Conservation (phyloP, 2,797 vertebrate genomes). For the Phaenicophaeus curvirostris region DNA sequence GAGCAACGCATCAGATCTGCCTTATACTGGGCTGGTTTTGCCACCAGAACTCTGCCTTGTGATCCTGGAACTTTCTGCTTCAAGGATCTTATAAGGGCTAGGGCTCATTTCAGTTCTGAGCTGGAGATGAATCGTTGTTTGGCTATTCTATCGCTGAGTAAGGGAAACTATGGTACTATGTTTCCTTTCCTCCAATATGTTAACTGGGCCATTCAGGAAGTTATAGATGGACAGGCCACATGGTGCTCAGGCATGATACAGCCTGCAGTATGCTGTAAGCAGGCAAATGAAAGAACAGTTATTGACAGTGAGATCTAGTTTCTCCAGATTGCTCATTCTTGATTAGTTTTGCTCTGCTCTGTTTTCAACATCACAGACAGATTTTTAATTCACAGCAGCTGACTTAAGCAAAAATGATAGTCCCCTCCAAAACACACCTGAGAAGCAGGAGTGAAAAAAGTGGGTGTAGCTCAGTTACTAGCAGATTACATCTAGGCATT, state of each 20-base stretch:
- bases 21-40: fast-evolving
- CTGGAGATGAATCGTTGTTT: fast-evolving
- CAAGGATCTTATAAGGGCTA: neutral
- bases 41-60: neutral
- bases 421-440: too few species aligned
- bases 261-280: neutral
- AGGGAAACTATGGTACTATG: neutral
- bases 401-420: neutral
- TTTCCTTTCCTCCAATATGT: neutral
- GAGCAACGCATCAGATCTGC: neutral
- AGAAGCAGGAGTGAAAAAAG: neutral
- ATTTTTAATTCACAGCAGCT: neutral
- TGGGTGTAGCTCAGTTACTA: neutral
- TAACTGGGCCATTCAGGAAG: neutral
- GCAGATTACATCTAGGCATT: slow-evolving; percentile 8
- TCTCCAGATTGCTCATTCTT: neutral
- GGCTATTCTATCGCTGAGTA: neutral
- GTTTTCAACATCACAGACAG: neutral
- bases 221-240: neutral
- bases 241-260: neutral
- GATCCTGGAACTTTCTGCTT: neutral
- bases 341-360: neutral
- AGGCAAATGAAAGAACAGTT: neutral
- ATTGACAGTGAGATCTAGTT: neutral
- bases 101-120: neutral